phyloP scores from a whole-genome alignment of 2,888 invertebrate genomes.

The Disparrhopalites patrizii region DNA sequence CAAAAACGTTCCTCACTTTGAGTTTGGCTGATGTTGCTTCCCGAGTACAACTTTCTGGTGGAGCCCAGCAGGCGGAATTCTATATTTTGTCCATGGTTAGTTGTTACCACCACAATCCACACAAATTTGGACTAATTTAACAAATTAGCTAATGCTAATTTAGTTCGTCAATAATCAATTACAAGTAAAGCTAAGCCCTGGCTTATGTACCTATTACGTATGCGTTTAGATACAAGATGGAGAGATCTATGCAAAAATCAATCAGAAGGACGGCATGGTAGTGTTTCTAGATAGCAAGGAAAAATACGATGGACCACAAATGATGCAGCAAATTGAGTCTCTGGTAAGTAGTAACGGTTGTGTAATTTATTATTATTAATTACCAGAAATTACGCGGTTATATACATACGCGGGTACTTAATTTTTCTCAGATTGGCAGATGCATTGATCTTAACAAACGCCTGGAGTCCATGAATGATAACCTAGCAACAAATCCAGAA shows the following conservation, averaged over 20 bases:
- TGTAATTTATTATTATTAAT: neutral
- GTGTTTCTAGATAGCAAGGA: constrained; percentile 93
- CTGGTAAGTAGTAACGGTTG: constrained; percentile 53
- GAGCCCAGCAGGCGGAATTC: constrained; percentile 83
- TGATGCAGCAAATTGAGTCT: constrained; percentile 79
- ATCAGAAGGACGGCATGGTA: constrained; percentile 98
- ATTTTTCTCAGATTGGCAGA: constrained; percentile 31
- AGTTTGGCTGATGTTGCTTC: constrained; percentile 85
- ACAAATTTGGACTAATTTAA: neutral
- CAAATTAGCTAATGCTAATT: neutral
- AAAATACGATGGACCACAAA: constrained; percentile 85
- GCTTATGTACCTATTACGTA: neutral
- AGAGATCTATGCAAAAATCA: constrained; percentile 94
- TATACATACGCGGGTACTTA: no score
- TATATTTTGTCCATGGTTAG: constrained; percentile 82
- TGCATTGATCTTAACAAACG: constrained; percentile 42
- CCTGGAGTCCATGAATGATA: constrained; percentile 39
- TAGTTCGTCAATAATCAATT: neutral
- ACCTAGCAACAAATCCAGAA: constrained; percentile 44
- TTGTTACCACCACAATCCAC: no score
- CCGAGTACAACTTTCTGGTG: constrained; percentile 72
- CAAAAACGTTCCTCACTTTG: constrained; percentile 87
- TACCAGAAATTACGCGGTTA: no score
- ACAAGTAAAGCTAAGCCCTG: neutral
- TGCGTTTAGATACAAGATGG: constrained; percentile 83